Base-by-base conservation (phyloP, 2,797 vertebrate genomes). In the Bryconaethiops microstoma region DNA sequence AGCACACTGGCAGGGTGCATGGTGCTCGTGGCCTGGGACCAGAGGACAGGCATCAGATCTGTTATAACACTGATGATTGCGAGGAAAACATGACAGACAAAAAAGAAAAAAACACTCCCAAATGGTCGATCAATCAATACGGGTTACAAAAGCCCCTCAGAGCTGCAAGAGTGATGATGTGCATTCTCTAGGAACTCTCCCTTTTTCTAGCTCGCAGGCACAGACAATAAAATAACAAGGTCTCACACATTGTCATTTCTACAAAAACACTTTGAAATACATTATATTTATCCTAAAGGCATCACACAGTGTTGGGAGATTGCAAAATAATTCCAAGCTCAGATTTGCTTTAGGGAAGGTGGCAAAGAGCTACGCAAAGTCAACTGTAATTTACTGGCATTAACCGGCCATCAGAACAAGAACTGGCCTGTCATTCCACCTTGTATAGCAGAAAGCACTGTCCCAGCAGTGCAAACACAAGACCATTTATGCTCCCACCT, bases 1-100 rank as follows among this genome's bases (percentile, higher is more conserved):
- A 87, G 71, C 72, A 80, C 87, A 82, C 84, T 86, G 88, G 88
- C 89, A 88, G 88, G 77, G 86, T 87, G 75, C 10, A 83, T 79
- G 82, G 83, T 1, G 55, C 87, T 82, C 87, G 79, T 77, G 80
- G 79, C 87, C 70, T 64, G 25, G 16, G 84, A 82, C 50, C 71
- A 45, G 70, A 75, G 83, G 23, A 81, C 62, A 80, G 63, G 68
- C 42, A 78, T 78, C 67, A 76, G 62, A 77, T 76, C 35, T 67
- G 57, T 77, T 77, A 77, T 70, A 59, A 54, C 17, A 57, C 52
- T 54, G 65, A 39, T 39, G 52, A 62, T 1, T 12, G 21, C 25
- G 21, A 19, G 14, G 35, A 69, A 42, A 48, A 40, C 50, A 54
- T 29, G 59, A 71, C 7, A 12, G 48, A 52, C 50, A 14, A 0